phyloP scores from a whole-genome alignment of 1,140 invertebrate species.

The Lutraria rhynchaena region DNA sequence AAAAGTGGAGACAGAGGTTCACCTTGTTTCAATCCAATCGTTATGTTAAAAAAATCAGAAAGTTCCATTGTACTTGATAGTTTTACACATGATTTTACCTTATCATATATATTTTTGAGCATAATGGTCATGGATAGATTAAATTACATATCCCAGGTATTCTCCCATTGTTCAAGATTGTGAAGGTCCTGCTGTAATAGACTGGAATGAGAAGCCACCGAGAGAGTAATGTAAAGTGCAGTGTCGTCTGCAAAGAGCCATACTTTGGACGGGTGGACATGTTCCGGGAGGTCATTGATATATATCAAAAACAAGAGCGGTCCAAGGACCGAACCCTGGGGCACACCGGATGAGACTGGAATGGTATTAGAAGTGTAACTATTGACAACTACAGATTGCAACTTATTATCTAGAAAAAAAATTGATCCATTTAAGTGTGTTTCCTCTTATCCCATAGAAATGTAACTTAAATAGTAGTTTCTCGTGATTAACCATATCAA shows the following conservation, averaged over 20 bases:
- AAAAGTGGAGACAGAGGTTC: too few species aligned
- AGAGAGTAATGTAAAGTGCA: not conserved
- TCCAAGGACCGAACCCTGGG: conserved; percentile 60
- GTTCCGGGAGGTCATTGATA: conserved; percentile 51
- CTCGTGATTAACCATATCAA: conserved; percentile 59
- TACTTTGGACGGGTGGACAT: not conserved
- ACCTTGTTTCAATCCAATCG: too few species aligned
- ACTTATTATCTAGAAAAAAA: conserved; percentile 38
- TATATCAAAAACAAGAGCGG: conserved; percentile 58
- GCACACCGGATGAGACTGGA: conserved; percentile 42
- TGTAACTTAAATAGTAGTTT: conserved; percentile 50
- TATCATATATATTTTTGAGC: too few species aligned
- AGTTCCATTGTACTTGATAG: too few species aligned
- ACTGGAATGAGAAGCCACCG: not conserved
- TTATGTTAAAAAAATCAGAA: too few species aligned
- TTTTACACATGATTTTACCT: too few species aligned
- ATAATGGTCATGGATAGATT: too few species aligned
- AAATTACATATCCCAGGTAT: not conserved
- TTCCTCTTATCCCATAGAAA: conserved; percentile 17
- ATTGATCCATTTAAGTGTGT: conserved; percentile 47
- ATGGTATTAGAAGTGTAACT: conserved; percentile 4
- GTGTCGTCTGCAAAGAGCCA: conserved; percentile 17
- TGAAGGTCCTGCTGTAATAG: not conserved
- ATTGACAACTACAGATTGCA: conserved; percentile 49
- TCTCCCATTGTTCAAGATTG: not conserved